Evolutionary conservation across 2,888 invertebrate species (phyloP).

Genomic region (Eumacrocentrus americanus): DNA sequence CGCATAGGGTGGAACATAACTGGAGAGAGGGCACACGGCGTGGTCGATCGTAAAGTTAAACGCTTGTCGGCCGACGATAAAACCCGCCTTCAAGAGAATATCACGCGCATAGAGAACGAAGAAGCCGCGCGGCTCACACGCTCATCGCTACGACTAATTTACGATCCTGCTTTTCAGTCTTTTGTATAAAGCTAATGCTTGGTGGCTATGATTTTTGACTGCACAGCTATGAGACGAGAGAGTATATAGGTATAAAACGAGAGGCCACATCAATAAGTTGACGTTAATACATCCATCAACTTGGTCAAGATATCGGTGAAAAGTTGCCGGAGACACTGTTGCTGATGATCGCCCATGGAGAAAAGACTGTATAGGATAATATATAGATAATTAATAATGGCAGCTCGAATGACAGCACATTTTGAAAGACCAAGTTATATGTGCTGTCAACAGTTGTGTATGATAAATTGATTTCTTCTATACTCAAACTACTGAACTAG

Average conservation of each 20-base stretch:
- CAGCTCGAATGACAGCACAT: too few relatives aligned
- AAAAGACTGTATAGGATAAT: background rate
- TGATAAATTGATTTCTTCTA: too few relatives aligned
- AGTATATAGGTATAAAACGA: background rate
- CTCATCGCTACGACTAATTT: conserved; percentile 55
- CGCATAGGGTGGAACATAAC: conserved; percentile 18
- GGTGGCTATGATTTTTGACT: background rate
- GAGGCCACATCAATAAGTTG: too few relatives aligned
- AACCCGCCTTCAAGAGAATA: conserved; percentile 48
- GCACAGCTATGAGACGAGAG: conserved; percentile 1
- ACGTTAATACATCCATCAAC: conserved; percentile 1
- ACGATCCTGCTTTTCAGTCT: conserved; percentile 49
- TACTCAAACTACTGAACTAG: too few relatives aligned
- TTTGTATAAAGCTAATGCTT: conserved; percentile 18
- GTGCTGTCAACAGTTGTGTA: too few relatives aligned
- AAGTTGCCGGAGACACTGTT: background rate
- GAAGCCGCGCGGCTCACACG: conserved; percentile 41
- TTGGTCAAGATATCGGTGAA: background rate
- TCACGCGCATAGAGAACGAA: conserved; percentile 19
- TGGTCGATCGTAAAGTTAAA: conserved; percentile 58
- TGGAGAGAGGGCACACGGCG: conserved; percentile 41
- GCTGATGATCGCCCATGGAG: background rate
- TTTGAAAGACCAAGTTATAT: too few relatives aligned
- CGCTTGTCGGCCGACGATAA: conserved; percentile 57
- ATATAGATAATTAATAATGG: too few relatives aligned